These are phyloP conservation scores for Enteromius treurensis DNA, from an alignment of 2,797 vertebrate species.

Conservation along the genomic window DNA sequence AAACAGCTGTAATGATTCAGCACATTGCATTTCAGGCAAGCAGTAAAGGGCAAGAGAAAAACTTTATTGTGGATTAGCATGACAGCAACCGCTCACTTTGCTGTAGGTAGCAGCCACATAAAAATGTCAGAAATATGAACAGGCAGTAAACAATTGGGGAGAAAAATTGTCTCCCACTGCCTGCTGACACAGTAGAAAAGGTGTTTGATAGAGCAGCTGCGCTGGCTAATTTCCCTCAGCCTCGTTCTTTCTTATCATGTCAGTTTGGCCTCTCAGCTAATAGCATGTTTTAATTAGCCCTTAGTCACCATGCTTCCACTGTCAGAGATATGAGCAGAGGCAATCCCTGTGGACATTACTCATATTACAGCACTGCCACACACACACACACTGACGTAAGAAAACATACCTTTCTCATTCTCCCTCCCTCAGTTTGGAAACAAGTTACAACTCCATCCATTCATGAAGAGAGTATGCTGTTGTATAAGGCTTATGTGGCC, in stretches of 20 bases:
- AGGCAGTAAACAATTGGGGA: conserved; percentile 54
- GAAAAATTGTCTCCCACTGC: conserved; percentile 47
- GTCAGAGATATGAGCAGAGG: conserved; percentile 59
- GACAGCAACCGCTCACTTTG: conserved; percentile 53
- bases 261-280: conserved; percentile 61
- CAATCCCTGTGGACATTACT: conserved; percentile 60
- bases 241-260: conserved; percentile 63
- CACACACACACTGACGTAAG: background rate
- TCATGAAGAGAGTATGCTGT: conserved; percentile 2
- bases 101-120: conserved; percentile 53
- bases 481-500: background rate
- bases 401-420: background rate
- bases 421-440: conserved; percentile 7
- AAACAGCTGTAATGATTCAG: conserved; percentile 38
- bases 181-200: conserved; percentile 54
- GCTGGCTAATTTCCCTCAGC: conserved; percentile 62
- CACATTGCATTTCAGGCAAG: conserved; percentile 5
- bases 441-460: background rate
- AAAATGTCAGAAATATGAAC: conserved; percentile 56
- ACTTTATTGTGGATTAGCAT: conserved; percentile 48
- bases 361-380: conserved; percentile 51
- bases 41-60: conserved; percentile 48
- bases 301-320: conserved; percentile 59
- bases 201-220: conserved; percentile 59
- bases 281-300: conserved; percentile 66